Base-by-base conservation (phyloP, 2,888 invertebrate genomes). In the Cryptosula pallasiana region DNA sequence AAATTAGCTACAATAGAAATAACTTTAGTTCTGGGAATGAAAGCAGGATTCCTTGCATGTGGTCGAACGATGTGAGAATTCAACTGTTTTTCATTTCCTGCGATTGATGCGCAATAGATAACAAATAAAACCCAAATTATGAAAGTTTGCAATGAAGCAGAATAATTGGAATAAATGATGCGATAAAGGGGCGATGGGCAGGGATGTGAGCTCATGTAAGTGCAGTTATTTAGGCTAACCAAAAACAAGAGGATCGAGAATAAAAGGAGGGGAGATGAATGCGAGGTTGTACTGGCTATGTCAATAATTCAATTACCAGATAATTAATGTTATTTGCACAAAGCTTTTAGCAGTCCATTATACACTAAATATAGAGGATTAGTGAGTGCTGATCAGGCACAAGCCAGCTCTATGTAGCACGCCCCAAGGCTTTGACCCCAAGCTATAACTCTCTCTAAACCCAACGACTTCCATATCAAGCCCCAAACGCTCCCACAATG, bases 281-380 rank as follows among this genome's bases (percentile, higher is more conserved):
- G 45, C 5, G 45, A 45, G 5, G 20, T 45, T 45, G 9, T 20
- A 45, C 45, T 20, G 20, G 45, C 45, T 63, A 63, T 29, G 63
- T 63, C 63, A 63, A 63, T 32, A 63, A 2, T 13, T 29, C 63
- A 63, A 63, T 63, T 63, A 63, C 2, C n/a, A 5, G 63, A 34
- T 34, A 63, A 63, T 63, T 63, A 63, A 16, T 63, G 9, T 32
- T 32, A 25, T 57, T 57, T 16, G 45, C 45, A 45, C 45, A 45
- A 20, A 13, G 20, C 45, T 45, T 20, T 45, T n/a, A n/a, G n/a
- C n/a, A n/a, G n/a, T n/a, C n/a, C n/a, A n/a, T n/a, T n/a, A n/a
- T n/a, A n/a, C n/a, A n/a, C n/a, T n/a, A n/a, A n/a, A n/a, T n/a
- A n/a, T n/a, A n/a, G n/a, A n/a, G n/a, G n/a, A n/a, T n/a, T n/a